Conservation (phyloP, 2,797 vertebrate genomes). For the Acrossocheilus fasciatus region DNA sequence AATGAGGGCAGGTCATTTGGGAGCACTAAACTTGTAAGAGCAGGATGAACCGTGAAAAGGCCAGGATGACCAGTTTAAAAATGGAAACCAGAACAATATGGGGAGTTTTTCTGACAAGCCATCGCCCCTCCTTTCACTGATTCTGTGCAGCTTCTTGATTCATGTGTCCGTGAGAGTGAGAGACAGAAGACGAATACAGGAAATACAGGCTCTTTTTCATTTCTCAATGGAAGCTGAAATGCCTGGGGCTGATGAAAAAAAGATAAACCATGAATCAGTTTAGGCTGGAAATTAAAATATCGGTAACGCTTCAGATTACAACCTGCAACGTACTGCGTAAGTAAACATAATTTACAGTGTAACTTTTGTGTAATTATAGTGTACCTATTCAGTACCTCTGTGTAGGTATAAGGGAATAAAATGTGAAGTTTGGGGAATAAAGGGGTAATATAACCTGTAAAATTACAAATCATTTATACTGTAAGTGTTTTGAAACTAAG, state of each 20-base stretch:
- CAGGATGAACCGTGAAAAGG: constrained; percentile 7
- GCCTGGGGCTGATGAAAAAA: constrained; percentile 39
- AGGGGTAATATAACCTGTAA: too few species aligned
- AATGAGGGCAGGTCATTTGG: constrained; percentile 11
- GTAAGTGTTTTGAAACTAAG: too few species aligned
- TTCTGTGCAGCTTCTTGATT: constrained; percentile 8
- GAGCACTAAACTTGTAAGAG: constrained; percentile 13
- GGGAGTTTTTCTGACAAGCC: not conserved
- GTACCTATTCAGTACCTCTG: too few species aligned
- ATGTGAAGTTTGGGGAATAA: too few species aligned
- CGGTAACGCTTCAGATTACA: too few species aligned
- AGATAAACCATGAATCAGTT: too few species aligned
- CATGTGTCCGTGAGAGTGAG: not conserved
- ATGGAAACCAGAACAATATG: constrained; percentile 34
- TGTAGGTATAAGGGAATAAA: too few species aligned
- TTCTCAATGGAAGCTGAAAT: constrained; percentile 35
- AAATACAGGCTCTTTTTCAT: constrained; percentile 32
- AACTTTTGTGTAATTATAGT: too few species aligned
- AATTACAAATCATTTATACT: too few species aligned
- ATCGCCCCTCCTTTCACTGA: not conserved
- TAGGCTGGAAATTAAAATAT: too few species aligned
- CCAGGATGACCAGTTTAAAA: constrained; percentile 21
- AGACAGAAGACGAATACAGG: not conserved
- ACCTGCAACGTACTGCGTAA: too few species aligned
- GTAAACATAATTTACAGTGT: too few species aligned